Percentiles rank a stretch among this genome's conserved stretches.
phyloP scores from a whole-genome alignment of 2,888 invertebrate species.

The Sarcophaga variegata region DNA sequence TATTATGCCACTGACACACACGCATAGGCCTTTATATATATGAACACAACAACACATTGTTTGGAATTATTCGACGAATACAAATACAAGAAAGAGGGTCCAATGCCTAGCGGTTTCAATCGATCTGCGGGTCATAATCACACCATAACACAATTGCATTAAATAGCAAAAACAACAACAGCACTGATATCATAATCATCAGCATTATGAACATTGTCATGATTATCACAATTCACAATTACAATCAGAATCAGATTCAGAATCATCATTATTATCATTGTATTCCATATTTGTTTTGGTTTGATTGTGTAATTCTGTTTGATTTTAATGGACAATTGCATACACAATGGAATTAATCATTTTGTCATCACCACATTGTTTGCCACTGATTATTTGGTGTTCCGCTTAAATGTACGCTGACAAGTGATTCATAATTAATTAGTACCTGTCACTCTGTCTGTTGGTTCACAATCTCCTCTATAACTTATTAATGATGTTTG shows the following conservation, averaged over 20 bases:
- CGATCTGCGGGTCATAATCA: no score
- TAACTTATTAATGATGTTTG: background rate
- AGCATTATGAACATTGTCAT: background rate
- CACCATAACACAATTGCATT: background rate
- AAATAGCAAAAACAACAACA: background rate
- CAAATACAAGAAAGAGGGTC: no score
- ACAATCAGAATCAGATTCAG: no score
- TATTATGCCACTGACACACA: no score
- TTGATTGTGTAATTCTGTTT: no score
- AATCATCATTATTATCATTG: background rate
- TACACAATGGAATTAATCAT: slow-evolving; percentile 27
- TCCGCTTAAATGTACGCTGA: background rate
- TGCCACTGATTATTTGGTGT: slow-evolving; percentile 8
- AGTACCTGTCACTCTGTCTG: background rate
- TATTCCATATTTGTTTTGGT: background rate
- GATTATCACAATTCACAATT: background rate
- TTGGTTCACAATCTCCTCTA: background rate
- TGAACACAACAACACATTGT: no score
- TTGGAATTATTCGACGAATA: no score
- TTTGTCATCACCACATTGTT: slow-evolving; percentile 19
- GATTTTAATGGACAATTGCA: background rate
- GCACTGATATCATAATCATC: background rate
- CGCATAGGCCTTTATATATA: no score
- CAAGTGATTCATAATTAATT: background rate
- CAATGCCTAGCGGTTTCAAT: no score